Conservation (phyloP, 2,888 invertebrate genomes). For the Cantharis lateralis region DNA sequence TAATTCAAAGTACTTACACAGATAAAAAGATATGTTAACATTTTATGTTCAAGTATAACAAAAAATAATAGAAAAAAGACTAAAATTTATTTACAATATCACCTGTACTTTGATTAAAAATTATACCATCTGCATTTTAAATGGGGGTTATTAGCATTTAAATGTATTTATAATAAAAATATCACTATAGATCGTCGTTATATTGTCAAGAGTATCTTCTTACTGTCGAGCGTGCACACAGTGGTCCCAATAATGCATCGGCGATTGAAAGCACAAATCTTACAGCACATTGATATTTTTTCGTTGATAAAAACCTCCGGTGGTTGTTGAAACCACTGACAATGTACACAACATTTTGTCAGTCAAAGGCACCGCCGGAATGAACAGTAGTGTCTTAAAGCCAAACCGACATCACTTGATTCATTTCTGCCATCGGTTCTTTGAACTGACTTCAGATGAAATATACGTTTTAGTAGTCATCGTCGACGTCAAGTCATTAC, state of each 20-base stretch:
- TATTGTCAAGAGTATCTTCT: slow-evolving; percentile 50
- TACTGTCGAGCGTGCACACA: slow-evolving; percentile 40
- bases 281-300: slow-evolving; percentile 37
- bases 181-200: slow-evolving; percentile 54
- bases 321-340: slow-evolving; percentile 32
- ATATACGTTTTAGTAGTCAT: slow-evolving; percentile 19
- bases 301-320: slow-evolving; percentile 44
- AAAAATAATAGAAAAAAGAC: slow-evolving; percentile 20
- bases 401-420: slow-evolving; percentile 12
- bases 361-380: slow-evolving; percentile 26
- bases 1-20: slow-evolving; percentile 44
- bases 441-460: slow-evolving; percentile 21
- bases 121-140: slow-evolving; percentile 23
- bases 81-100: slow-evolving; percentile 31
- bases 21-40: slow-evolving; percentile 51
- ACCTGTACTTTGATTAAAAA: slow-evolving; percentile 33
- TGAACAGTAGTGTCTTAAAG: slow-evolving; percentile 9
- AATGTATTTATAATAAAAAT: slow-evolving; percentile 44
- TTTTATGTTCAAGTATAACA: slow-evolving; percentile 18
- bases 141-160: slow-evolving; percentile 23
- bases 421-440: slow-evolving; percentile 22
- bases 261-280: slow-evolving; percentile 39
- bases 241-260: slow-evolving; percentile 43
- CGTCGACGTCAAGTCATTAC: slow-evolving; percentile 60
- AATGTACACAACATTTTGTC: slow-evolving; percentile 28